Evolutionary conservation across 2,113 vertebrate genomes (phyloP).

Genomic region (Mola mola): DNA sequence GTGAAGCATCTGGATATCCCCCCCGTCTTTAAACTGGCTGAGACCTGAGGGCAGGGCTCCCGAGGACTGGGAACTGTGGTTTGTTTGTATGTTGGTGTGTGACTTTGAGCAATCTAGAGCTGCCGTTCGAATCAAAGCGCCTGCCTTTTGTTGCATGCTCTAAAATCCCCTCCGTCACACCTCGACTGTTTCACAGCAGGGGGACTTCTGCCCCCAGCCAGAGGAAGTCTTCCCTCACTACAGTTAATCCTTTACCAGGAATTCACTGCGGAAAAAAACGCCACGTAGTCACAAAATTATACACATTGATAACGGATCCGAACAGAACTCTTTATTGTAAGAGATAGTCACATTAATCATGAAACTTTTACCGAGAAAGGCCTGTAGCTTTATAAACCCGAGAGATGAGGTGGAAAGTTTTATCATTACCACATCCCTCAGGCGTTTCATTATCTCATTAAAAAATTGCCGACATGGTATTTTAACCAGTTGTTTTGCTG

Average conservation of each 20-base stretch:
- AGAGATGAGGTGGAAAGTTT: neutral
- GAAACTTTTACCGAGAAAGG: neutral
- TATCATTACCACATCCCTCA: no score
- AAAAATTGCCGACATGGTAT: no score
- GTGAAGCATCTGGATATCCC: slow-evolving; percentile 76
- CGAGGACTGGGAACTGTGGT: slow-evolving; percentile 53
- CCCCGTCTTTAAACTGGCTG: slow-evolving; percentile 56
- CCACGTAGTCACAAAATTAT: slow-evolving; percentile 9
- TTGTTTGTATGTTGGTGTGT: slow-evolving; percentile 34
- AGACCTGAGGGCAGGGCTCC: slow-evolving; percentile 70
- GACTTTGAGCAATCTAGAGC: slow-evolving; percentile 49
- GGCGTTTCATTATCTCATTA: no score
- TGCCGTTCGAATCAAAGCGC: slow-evolving; percentile 72
- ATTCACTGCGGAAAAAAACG: slow-evolving; percentile 32
- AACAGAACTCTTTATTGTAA: no score
- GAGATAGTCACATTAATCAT: neutral
- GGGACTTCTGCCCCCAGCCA: slow-evolving; percentile 33
- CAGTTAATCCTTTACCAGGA: slow-evolving; percentile 65
- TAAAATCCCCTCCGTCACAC: slow-evolving; percentile 74
- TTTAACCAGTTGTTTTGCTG: no score
- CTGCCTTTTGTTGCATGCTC: slow-evolving; percentile 77
- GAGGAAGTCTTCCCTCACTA: slow-evolving; percentile 59
- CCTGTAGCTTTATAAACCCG: neutral
- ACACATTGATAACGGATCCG: no score
- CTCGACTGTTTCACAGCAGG: slow-evolving; percentile 63